Conservation (phyloP, 2,797 vertebrate genomes). For the Gila robusta region DNA sequence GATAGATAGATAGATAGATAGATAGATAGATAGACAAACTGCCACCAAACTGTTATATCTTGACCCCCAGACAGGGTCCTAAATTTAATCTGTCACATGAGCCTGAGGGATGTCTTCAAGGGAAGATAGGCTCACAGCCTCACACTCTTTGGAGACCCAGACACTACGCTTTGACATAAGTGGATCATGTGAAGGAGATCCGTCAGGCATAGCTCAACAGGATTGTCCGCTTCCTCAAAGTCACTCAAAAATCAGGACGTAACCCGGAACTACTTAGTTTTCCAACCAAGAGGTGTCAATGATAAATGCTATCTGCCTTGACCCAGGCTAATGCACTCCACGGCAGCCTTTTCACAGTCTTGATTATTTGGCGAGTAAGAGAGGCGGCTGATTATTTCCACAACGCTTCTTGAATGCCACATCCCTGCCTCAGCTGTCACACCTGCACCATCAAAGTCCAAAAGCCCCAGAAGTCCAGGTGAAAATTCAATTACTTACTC, state of each 20-base stretch:
- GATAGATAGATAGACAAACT: no score
- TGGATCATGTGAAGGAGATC: conserved; percentile 39
- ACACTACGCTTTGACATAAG: conserved; percentile 12
- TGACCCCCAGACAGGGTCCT: background rate
- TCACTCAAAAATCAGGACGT: conserved; percentile 47
- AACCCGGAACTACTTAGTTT: conserved; percentile 39
- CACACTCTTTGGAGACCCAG: background rate
- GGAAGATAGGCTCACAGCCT: background rate
- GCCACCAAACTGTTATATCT: no score
- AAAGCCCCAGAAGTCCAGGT: conserved; percentile 58
- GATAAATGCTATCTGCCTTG: conserved; percentile 54
- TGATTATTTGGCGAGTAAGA: conserved; percentile 15
- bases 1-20: no score
- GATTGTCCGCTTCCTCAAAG: conserved; percentile 15
- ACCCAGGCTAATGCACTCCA: conserved; percentile 51
- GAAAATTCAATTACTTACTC: conserved; percentile 56
- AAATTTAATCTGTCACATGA: background rate
- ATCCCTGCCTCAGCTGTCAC: background rate
- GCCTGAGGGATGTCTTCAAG: background rate
- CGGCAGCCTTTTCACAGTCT: conserved; percentile 22
- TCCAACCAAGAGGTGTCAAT: conserved; percentile 47
- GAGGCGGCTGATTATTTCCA: background rate
- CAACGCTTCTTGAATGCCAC: conserved; percentile 14
- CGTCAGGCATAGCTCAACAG: conserved; percentile 26
- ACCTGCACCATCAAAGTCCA: background rate